phyloP scores from a whole-genome alignment of 2,888 invertebrate genomes.

The Pterobdella sp. region DNA sequence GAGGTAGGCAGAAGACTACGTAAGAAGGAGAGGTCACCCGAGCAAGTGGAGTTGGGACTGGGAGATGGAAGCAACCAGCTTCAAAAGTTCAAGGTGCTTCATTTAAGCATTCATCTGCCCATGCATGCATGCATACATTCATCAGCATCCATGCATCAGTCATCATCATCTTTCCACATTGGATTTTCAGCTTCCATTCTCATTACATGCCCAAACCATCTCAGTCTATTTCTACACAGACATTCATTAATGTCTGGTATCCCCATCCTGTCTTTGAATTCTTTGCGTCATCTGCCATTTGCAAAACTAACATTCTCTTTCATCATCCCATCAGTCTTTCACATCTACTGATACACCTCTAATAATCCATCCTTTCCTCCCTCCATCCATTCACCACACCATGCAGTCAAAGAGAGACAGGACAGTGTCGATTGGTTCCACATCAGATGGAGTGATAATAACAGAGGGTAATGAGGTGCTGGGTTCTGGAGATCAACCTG shows the following conservation, averaged over 20 bases:
- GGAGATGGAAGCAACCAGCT: slow-evolving; percentile 4
- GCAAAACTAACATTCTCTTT: neutral
- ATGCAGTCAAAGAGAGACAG: slow-evolving; percentile 48
- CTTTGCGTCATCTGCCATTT: neutral
- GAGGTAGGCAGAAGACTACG: too few relatives aligned
- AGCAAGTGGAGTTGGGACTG: neutral
- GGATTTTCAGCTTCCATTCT: too few relatives aligned
- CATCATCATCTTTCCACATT: too few relatives aligned
- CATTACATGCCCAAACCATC: too few relatives aligned
- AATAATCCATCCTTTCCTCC: neutral
- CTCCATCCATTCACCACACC: too few relatives aligned
- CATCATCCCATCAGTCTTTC: too few relatives aligned
- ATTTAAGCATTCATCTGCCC: too few relatives aligned
- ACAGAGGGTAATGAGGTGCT: slow-evolving; percentile 48
- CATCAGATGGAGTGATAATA: slow-evolving; percentile 48
- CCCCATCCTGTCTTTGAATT: neutral
- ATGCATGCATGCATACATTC: too few relatives aligned
- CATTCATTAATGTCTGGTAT: neutral
- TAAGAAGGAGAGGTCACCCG: neutral
- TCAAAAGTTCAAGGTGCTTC: neutral
- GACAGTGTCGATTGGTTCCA: slow-evolving; percentile 48
- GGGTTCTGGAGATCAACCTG: neutral
- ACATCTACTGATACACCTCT: too few relatives aligned
- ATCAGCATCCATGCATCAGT: too few relatives aligned
- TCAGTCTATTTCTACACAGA: too few relatives aligned